Evolutionary conservation across 2,888 invertebrate species (phyloP).

Genomic region (Melanophora roralis): DNA sequence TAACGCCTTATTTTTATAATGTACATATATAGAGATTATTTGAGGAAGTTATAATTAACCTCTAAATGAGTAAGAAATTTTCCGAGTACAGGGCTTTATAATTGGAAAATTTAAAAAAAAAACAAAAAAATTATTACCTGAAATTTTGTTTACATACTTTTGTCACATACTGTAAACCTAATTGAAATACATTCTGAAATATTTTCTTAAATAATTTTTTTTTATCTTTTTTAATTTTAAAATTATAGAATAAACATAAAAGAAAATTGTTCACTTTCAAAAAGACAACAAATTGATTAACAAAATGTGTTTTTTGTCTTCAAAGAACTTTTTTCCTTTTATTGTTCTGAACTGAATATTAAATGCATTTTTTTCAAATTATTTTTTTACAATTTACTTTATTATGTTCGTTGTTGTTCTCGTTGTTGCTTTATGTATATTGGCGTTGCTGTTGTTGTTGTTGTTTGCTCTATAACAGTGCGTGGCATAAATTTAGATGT

Average conservation of each 20-base stretch:
- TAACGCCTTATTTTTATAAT: too few species aligned
- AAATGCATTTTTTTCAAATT: constrained; percentile 54
- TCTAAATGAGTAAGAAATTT: not conserved
- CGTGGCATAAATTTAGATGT: constrained; percentile 39
- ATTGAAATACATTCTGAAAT: constrained; percentile 29
- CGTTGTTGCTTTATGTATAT: not conserved
- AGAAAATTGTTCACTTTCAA: constrained; percentile 20
- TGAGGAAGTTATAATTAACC: too few species aligned
- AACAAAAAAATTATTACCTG: too few species aligned
- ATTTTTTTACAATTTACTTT: constrained; percentile 2
- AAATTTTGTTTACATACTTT: too few species aligned
- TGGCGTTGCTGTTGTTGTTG: constrained; percentile 15
- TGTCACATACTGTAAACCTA: not conserved
- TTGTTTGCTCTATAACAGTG: constrained; percentile 19
- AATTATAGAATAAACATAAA: constrained; percentile 8
- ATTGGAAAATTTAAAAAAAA: too few species aligned
- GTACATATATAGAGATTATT: too few species aligned
- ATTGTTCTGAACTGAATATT: constrained; percentile 45
- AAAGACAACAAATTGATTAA: constrained; percentile 26
- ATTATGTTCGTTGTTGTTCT: not conserved
- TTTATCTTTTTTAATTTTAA: constrained; percentile 2
- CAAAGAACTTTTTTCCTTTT: not conserved
- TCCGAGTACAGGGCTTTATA: too few species aligned
- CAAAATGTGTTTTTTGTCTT: constrained; percentile 10
- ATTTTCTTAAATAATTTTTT: not conserved